phyloP scores from a whole-genome alignment of 2,113 vertebrate genomes.

The Ctenomys sociabilis region DNA sequence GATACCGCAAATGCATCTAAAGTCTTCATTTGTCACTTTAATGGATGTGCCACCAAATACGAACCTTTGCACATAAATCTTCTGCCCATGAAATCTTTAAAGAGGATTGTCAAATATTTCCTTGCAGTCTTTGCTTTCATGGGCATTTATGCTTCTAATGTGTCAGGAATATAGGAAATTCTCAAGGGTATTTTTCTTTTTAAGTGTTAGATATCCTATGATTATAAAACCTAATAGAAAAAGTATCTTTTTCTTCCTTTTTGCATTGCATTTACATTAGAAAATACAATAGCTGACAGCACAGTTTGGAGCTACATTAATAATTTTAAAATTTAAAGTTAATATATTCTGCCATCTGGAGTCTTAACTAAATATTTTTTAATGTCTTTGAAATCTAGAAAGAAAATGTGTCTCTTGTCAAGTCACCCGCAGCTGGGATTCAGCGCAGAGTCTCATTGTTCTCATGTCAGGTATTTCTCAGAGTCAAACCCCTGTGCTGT shows the following conservation, averaged over 20 bases:
- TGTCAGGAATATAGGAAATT: conserved; percentile 36
- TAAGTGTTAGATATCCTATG: conserved; percentile 51
- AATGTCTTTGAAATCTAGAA: conserved; percentile 65
- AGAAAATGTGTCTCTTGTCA: conserved; percentile 74
- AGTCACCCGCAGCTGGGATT: conserved; percentile 58
- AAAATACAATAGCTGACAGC: conserved; percentile 63
- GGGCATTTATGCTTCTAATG: conserved; percentile 63
- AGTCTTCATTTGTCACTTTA: conserved; percentile 61
- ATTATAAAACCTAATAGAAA: conserved; percentile 65
- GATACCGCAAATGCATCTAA: conserved; percentile 33
- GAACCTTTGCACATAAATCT: conserved; percentile 44
- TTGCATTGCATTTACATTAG: conserved; percentile 51
- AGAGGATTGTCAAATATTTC: conserved; percentile 43
- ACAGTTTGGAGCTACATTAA: conserved; percentile 57
- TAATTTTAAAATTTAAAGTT: conserved; percentile 77
- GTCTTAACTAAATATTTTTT: conserved; percentile 69
- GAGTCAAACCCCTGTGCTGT: conserved; percentile 44
- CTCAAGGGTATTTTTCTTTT: conserved; percentile 63
- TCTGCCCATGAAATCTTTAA: conserved; percentile 50
- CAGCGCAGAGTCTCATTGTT: conserved; percentile 62
- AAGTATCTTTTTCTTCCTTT: conserved; percentile 54
- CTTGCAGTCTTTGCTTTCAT: conserved; percentile 50
- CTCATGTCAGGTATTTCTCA: conserved; percentile 61
- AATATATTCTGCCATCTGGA: conserved; percentile 76
- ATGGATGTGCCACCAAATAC: conserved; percentile 25